Evolutionary conservation across 1,140 invertebrate species (phyloP), one percentile per base, ranked within the genome.

Genomic region (Drosophila willistoni): DNA sequence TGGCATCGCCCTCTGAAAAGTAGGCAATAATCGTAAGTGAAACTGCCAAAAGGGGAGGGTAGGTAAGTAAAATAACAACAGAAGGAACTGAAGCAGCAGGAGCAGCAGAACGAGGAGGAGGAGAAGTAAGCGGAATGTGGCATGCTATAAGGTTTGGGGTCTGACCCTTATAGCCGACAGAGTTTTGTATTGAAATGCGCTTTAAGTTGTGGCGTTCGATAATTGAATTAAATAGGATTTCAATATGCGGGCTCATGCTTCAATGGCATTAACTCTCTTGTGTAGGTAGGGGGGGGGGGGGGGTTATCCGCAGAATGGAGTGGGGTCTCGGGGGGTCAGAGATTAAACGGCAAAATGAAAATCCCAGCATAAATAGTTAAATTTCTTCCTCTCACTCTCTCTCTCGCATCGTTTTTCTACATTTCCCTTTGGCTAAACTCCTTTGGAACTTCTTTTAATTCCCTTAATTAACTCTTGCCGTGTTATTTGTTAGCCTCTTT

Each of bases 21-120:
- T 87, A 87, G 83, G 83, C 83, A 86, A 86, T 89, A 86, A 86
- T 86, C 83, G 84, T 87, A 86, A 86, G 83, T 86, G 84, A 86
- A 89, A 83, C 79, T 56, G 62, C 44, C 64, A 63, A 19, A 29
- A 36, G 67, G 54, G 63, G 9, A 22, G 44, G 44, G 17, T 12
- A 22, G 17, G 44, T 51, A 51, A 10, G 44, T 51, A 51, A 22
- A 51, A 19, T 51, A 51, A 19, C 44, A 51, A 51, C 44, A 51
- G 44, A 51, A 51, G 44, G 44, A 63, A 33, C 33, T 22, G 13
- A 29, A 47, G 29, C 25, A 29, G 57, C 13, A 6, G n/a, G n/a
- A n/a, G 3, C 36, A 19, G 6, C 0, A 17, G n/a, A 19, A 55
- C 42, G 60, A 33, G 14, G 22, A 10, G 22, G 12, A 13, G 22